Evolutionary conservation across 1,140 invertebrate species (phyloP).

Genomic region (Trichonephila clavipes): DNA sequence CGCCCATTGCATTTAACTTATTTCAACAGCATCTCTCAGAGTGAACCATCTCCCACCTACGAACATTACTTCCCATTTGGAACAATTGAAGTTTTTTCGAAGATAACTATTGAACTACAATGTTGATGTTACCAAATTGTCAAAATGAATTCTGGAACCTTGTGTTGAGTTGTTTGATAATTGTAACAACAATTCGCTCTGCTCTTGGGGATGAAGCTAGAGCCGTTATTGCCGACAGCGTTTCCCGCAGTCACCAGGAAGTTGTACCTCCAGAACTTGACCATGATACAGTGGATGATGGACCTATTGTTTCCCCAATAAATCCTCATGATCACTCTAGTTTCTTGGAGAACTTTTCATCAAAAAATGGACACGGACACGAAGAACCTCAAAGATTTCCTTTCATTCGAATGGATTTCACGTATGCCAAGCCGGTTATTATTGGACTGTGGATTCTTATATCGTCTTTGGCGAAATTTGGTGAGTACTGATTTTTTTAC

Average conservation of each 20-base stretch:
- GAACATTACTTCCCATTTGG: too few relatives aligned
- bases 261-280: slow-evolving; percentile 64
- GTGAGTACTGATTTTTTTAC: slow-evolving; percentile 80
- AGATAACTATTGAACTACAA: neutral
- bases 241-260: slow-evolving; percentile 62
- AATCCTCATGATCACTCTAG: slow-evolving; percentile 26
- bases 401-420: slow-evolving; percentile 68
- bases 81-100: neutral
- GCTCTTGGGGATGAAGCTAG: slow-evolving; percentile 38
- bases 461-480: slow-evolving; percentile 84
- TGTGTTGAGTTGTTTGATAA: neutral
- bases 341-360: slow-evolving; percentile 56
- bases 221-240: slow-evolving; percentile 61
- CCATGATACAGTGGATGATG: slow-evolving; percentile 37
- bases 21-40: too few relatives aligned
- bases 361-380: neutral
- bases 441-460: slow-evolving; percentile 85
- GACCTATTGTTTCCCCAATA: slow-evolving; percentile 61
- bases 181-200: neutral
- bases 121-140: neutral
- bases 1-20: too few relatives aligned
- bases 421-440: slow-evolving; percentile 82
- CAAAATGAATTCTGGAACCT: neutral
- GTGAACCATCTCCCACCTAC: too few relatives aligned
- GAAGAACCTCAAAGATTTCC: slow-evolving; percentile 40